These are phyloP conservation scores for Drosophila planitibia DNA, from an alignment of 2,888 invertebrate species.

Conservation along the genomic window DNA sequence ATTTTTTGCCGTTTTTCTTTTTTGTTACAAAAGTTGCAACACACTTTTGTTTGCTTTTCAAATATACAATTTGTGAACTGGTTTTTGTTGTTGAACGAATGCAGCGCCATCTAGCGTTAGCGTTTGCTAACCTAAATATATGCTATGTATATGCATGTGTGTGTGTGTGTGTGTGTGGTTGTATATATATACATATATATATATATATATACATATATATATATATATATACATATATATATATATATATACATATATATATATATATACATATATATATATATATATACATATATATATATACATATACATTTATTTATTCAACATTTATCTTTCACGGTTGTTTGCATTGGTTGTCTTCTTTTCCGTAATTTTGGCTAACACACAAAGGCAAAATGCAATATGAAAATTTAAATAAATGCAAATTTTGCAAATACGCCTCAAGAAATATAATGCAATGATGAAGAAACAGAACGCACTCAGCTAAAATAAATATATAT, in stretches of 20 bases:
- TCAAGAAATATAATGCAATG: slow-evolving; percentile 21
- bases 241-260: slow-evolving; percentile 2
- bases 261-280: slow-evolving; percentile 5
- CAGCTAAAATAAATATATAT: slow-evolving; percentile 19
- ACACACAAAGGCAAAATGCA: slow-evolving; percentile 21
- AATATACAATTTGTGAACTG: slow-evolving; percentile 53
- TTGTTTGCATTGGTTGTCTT: slow-evolving; percentile 30
- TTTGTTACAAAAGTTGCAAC: slow-evolving; percentile 51
- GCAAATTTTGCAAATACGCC: slow-evolving; percentile 36
- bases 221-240: slow-evolving; percentile 7
- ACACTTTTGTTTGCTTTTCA: slow-evolving; percentile 48
- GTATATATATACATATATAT: slow-evolving; percentile 1
- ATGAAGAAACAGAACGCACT: slow-evolving; percentile 48
- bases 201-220: slow-evolving; percentile 14
- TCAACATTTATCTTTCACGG: slow-evolving; percentile 42
- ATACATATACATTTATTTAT: slow-evolving; percentile 8
- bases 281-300: slow-evolving; percentile 15
- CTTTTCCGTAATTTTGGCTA: slow-evolving; percentile 37
- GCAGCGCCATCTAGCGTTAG: slow-evolving; percentile 60
- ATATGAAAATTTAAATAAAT: slow-evolving; percentile 38
- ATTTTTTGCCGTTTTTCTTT: slow-evolving; percentile 1
- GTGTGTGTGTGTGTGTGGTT: slow-evolving; percentile 1
- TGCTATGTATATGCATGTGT: neutral
- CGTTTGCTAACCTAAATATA: neutral
- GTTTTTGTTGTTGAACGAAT: slow-evolving; percentile 39